A percentile compares a stretch with the other conserved stretches of the same genome.
Evolutionary conservation across 2,113 vertebrate species (phyloP).

Genomic region (Oxyura jamaicensis): DNA sequence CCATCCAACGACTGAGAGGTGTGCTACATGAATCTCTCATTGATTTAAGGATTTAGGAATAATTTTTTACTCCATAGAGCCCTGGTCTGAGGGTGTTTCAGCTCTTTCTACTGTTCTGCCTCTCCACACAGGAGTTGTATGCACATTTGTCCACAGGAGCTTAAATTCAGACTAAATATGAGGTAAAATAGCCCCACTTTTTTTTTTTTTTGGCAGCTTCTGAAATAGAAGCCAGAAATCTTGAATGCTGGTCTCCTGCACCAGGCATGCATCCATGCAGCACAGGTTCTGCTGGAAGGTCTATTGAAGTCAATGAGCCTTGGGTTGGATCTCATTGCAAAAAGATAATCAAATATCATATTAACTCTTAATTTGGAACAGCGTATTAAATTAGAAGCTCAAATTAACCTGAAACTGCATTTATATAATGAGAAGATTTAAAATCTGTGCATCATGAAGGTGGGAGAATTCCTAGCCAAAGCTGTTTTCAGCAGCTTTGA

Average conservation of each 20-base stretch:
- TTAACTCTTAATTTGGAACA: conserved; percentile 54
- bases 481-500: background rate
- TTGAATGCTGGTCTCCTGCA: background rate
- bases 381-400: conserved; percentile 54
- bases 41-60: background rate
- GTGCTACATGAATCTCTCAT: background rate
- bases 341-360: conserved; percentile 62
- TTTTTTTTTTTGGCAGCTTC: background rate
- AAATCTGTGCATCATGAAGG: conserved; percentile 21
- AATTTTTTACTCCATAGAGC: background rate
- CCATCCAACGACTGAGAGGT: no score
- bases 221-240: conserved; percentile 9
- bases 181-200: background rate
- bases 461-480: conserved; percentile 14
- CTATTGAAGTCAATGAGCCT: conserved; percentile 65
- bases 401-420: conserved; percentile 65
- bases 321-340: conserved; percentile 50
- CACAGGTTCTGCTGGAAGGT: conserved; percentile 27
- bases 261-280: background rate
- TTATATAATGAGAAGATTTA: conserved; percentile 47
- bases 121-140: background rate
- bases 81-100: background rate
- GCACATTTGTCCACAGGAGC: background rate
- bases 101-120: background rate
- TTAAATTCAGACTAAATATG: background rate